These are phyloP conservation scores for Micronisus gabar DNA, from an alignment of 2,113 vertebrate species.

Conservation along the genomic window DNA sequence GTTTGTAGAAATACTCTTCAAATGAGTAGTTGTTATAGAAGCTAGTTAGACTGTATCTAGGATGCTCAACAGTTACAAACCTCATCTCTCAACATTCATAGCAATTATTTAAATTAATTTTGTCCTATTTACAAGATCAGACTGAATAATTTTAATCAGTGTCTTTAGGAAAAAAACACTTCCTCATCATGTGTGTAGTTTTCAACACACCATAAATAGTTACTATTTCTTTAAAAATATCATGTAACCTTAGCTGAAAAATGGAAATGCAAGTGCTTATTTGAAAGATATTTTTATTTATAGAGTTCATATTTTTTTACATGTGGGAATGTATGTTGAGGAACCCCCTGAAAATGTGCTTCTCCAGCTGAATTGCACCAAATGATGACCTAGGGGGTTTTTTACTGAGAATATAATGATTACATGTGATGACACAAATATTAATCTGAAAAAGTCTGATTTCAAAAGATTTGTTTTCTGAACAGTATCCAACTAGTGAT, in stretches of 20 bases:
- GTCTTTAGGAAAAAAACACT: not conserved
- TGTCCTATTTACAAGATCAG: not conserved
- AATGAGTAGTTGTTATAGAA: not conserved
- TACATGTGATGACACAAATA: not conserved
- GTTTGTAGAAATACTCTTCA: not conserved
- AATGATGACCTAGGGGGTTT: not conserved
- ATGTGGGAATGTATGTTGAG: not conserved
- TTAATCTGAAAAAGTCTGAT: not conserved
- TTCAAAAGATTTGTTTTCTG: not conserved
- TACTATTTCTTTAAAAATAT: not conserved
- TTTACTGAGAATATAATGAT: not conserved
- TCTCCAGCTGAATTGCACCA: not conserved
- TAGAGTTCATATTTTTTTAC: not conserved
- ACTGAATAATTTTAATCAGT: not conserved
- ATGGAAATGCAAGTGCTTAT: not conserved
- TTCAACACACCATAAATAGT: not conserved
- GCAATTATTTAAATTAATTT: not conserved
- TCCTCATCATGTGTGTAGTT: not conserved
- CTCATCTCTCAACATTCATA: not conserved
- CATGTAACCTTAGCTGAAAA: not conserved
- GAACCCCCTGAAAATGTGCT: not conserved
- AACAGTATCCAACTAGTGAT: not conserved
- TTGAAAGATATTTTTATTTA: not conserved
- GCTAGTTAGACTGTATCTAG: not conserved
- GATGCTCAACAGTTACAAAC: not conserved